Conservation (phyloP, 2,113 vertebrate genomes). For the Puntigrus tetrazona region DNA sequence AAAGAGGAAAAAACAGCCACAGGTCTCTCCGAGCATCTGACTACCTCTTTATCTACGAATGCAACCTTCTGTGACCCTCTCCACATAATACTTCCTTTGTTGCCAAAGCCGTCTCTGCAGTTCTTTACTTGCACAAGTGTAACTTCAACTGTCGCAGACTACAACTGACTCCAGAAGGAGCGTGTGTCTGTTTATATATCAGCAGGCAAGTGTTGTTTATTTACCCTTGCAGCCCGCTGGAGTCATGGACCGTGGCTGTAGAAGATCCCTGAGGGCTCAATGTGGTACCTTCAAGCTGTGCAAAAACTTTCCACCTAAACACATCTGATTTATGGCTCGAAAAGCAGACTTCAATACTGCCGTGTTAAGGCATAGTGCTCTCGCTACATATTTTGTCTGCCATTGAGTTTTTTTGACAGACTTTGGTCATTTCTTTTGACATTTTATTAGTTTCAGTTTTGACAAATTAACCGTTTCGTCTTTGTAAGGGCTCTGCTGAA, state of each 20-base stretch:
- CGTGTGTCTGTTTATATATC: slow-evolving; percentile 43
- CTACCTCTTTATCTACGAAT: slow-evolving; percentile 28
- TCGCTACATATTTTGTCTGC: neutral
- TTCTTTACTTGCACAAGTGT: slow-evolving; percentile 46
- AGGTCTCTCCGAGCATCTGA: slow-evolving; percentile 8
- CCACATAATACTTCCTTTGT: slow-evolving; percentile 58
- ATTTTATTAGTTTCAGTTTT: neutral
- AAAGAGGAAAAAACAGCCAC: neutral
- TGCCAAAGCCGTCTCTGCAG: slow-evolving; percentile 27
- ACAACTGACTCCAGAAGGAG: slow-evolving; percentile 24
- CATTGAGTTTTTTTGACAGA: neutral
- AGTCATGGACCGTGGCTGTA: neutral
- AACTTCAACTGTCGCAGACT: slow-evolving; percentile 40
- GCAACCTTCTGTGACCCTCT: slow-evolving; percentile 4
- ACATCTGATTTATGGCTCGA: slow-evolving; percentile 14
- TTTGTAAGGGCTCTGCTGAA: neutral
- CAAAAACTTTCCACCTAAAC: slow-evolving; percentile 19
- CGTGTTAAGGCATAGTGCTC: neutral
- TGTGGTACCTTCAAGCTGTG: slow-evolving; percentile 7
- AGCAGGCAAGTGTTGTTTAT: slow-evolving; percentile 27
- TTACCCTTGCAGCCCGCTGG: slow-evolving; percentile 27
- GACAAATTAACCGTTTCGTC: neutral
- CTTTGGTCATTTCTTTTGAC: neutral
- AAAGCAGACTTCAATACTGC: neutral
- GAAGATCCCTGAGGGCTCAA: neutral